phyloP scores from a whole-genome alignment of 2,797 vertebrate genomes.

The Manis pentadactyla region DNA sequence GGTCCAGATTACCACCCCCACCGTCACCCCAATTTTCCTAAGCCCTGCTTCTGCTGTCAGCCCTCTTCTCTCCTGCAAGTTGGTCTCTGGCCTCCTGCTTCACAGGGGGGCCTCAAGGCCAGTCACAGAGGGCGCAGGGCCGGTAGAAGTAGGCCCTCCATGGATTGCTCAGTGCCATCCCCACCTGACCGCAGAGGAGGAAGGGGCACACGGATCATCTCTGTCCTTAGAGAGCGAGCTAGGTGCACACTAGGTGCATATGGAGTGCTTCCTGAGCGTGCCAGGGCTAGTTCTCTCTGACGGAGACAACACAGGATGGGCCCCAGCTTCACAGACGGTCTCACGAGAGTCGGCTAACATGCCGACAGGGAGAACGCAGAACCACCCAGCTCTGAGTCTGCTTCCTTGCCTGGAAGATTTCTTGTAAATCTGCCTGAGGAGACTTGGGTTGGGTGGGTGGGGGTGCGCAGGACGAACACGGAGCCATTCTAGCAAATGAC shows the following conservation, averaged over 20 bases:
- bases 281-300: background rate
- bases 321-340: background rate
- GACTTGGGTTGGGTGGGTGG: background rate
- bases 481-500: background rate
- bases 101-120: background rate
- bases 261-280: background rate
- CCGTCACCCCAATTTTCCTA: background rate
- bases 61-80: background rate
- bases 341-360: background rate
- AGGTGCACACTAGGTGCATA: background rate
- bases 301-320: background rate
- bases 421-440: background rate
- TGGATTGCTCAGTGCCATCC: background rate
- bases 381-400: background rate
- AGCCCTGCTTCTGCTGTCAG: background rate
- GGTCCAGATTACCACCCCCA: background rate
- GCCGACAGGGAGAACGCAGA: background rate
- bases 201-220: background rate
- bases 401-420: background rate
- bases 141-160: background rate
- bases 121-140: no score
- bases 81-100: background rate
- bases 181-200: background rate
- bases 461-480: accelerated
- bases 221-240: background rate